Base-by-base conservation (phyloP, 92 coral and sea anemone species). In the Epizoanthus fatuus region DNA sequence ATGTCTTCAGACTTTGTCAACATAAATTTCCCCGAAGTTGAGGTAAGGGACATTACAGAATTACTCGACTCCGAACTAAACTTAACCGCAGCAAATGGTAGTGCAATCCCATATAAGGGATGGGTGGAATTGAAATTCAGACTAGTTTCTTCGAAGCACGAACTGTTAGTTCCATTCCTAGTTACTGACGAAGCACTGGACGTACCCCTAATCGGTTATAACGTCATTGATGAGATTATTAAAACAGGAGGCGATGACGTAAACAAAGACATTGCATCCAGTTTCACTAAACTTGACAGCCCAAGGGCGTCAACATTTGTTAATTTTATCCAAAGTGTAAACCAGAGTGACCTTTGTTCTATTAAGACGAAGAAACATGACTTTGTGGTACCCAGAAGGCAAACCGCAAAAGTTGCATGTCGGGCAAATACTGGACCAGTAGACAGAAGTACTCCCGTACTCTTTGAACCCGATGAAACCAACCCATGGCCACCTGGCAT, bases 401-500 rank as follows among this genome's bases (percentile, higher is more conserved):
- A 75, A 69, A 63, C 69, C 7, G 2, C 52, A 9, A 84, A 73
- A 53, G 72, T 89, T 51, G 63, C 77, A 35, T 89, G 90, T 63
- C 73, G 82, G 42, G 92, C 83, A 22, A 66, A 84, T 47, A 84
- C 81, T 25, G 86, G 86, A 42, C 86, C 92, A 4, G 53, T 89
- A 63, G 89, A n/a, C 40, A 79, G 67, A 59, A 7, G 47, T 5
- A 81, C 74, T 10, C 87, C 79, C 7, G 87, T 74, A 7, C 87
- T 88, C n/a, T 89, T 89, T 54, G 89, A 89, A 67, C 93, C 93
- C 7, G 93, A 79, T 80, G 89, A 84, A 51, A 16, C 74, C 35
- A 58, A n/a, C 60, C 69, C 76, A 69, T 69, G 83, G 75, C 92
- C 92, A 38, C 40, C 42, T 71, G 86, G 86, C 52, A 69, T 89